Percentiles rank a stretch among this genome's conserved stretches.
Evolutionary conservation across 2,888 invertebrate species (phyloP).

Genomic region (Drosophila putrida): DNA sequence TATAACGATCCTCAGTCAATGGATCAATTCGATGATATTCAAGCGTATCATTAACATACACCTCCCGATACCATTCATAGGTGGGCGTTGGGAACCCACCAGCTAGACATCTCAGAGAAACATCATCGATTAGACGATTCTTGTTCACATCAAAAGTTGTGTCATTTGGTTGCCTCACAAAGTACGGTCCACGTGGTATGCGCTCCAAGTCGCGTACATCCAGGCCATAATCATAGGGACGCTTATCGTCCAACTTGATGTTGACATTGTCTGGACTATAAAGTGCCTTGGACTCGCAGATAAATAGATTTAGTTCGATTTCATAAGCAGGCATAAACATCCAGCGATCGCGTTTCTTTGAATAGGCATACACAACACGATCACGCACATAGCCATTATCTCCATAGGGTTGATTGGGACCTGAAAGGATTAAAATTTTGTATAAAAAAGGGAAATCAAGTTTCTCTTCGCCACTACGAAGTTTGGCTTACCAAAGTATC

Average conservation of each 20-base stretch:
- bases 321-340: conserved; percentile 93
- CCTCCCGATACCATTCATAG: conserved; percentile 96
- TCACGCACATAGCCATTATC: conserved; percentile 87
- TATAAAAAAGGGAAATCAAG: no score
- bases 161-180: conserved; percentile 93
- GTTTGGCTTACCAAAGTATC: conserved; percentile 71
- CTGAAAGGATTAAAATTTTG: conserved; percentile 32
- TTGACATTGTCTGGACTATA: conserved; percentile 88
- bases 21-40: conserved; percentile 92
- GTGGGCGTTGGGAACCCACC: conserved; percentile 95
- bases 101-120: conserved; percentile 92
- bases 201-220: conserved; percentile 92
- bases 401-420: conserved; percentile 73
- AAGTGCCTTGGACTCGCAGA: conserved; percentile 89
- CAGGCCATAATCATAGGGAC: conserved; percentile 94
- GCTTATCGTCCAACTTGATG: conserved; percentile 90
- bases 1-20: conserved; percentile 90
- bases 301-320: conserved; percentile 91
- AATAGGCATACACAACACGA: conserved; percentile 92
- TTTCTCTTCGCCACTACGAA: no score
- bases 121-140: conserved; percentile 90
- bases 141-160: conserved; percentile 93
- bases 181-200: conserved; percentile 95
- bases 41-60: conserved; percentile 92
- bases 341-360: conserved; percentile 91